phyloP scores from a whole-genome alignment of 2,797 vertebrate species.

The Coluber constrictor region DNA sequence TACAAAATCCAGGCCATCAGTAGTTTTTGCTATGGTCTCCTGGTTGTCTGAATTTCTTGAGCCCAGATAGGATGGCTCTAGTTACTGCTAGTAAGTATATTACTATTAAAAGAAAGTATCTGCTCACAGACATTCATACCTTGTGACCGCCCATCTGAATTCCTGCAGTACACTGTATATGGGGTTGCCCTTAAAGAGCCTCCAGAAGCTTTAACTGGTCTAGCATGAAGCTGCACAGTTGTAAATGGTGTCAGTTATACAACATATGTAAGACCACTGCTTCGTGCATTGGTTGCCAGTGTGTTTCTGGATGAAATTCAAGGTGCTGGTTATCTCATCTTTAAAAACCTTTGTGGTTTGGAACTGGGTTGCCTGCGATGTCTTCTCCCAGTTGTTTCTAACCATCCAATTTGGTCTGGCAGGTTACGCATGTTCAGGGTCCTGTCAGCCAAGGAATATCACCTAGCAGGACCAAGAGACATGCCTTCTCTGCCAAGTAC shows the following conservation, averaged over 20 bases:
- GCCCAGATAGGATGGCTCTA: not conserved
- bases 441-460: not conserved
- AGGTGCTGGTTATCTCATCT: not conserved
- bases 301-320: not conserved
- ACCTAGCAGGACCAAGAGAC: not conserved
- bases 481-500: not conserved
- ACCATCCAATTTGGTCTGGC: not conserved
- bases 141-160: not conserved
- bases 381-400: not conserved
- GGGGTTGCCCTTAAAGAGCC: not conserved
- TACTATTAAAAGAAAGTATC: not conserved
- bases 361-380: not conserved
- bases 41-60: not conserved
- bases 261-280: not conserved
- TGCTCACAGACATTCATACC: not conserved
- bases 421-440: not conserved
- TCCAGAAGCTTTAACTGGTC: not conserved
- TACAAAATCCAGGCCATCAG: not conserved
- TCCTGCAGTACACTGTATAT: not conserved
- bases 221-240: not conserved
- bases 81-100: not conserved
- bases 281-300: not conserved
- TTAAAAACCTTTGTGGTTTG: not conserved
- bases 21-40: not conserved
- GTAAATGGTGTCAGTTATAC: not conserved